Base-by-base conservation (phyloP, 2,888 invertebrate species). In the Catocala sponsa region DNA sequence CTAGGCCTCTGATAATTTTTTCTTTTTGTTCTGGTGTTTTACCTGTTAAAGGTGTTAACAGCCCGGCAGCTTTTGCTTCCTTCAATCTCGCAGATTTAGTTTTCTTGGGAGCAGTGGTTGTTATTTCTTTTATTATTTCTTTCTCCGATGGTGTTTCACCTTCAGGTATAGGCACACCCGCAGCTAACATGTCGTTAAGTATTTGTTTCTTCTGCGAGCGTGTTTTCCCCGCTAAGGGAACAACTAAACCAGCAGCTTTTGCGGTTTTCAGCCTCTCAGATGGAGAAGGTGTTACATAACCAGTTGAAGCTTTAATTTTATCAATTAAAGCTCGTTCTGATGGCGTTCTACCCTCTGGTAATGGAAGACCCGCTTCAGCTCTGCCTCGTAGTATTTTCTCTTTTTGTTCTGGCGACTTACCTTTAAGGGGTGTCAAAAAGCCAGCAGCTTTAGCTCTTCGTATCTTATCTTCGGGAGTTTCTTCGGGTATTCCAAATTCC, bases 121-220 rank as follows among this genome's bases (percentile, higher is more conserved):
- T 55, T 15, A 70, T 55, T 65, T 70, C 72, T n/a, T 58, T 44
- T 35, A 73, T 63, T 15, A 76, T n/a, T 12, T 49, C 33, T 52
- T 65, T 73, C 48, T 75, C 70, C 9, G 83, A 81, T 42, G 71
- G 7, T 5, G 81, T 43, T 52, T 49, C 58, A 5, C 68, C 74
- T 60, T 70, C 68, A 25, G 74, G 77, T 35, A 74, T 55, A 13
- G 74, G 70, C 1, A 76, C 12, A 15, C 65, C 68, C 9, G 35
- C 35, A 38, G 35, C 35, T 38, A 38, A 7, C 35, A 38, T 38
- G 35, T 38, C 35, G 6, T 38, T 38, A 6, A 38, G 35, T 7
- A 38, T 38, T 38, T 38, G 0, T 9, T 38, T 38, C 9, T 38
- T 38, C 7, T 38, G 35, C 9, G 35, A 38, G 9, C 35, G 35